Conservation (phyloP, 2,888 invertebrate genomes). For the Sceliomorpha sp. region DNA sequence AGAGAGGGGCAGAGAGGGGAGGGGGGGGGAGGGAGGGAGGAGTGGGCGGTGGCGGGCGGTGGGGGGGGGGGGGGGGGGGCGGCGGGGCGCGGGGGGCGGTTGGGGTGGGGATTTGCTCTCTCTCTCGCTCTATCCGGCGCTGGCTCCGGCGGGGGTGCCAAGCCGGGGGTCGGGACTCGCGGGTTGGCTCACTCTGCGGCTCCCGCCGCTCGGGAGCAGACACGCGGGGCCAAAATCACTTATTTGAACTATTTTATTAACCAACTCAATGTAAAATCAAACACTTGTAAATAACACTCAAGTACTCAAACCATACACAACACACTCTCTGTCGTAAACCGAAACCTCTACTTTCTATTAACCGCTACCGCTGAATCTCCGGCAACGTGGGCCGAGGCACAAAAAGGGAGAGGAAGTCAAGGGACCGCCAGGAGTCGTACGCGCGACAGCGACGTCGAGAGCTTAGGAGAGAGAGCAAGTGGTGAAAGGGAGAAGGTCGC, state of each 20-base stretch:
- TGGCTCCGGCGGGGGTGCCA: no score
- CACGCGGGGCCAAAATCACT: constrained; percentile 79
- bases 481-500: constrained; percentile 34
- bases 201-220: constrained; percentile 81
- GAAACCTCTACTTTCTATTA: constrained; percentile 34
- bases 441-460: neutral
- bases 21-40: no score
- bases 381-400: constrained; percentile 3
- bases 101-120: no score
- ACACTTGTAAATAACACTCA: constrained; percentile 76
- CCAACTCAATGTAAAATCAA: constrained; percentile 51
- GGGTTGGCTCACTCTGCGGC: constrained; percentile 80
- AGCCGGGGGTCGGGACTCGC: constrained; percentile 70
- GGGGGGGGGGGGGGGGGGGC: constrained; percentile 49
- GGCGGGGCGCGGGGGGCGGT: constrained; percentile 21
- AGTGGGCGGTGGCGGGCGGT: no score
- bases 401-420: no score
- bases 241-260: constrained; percentile 77
- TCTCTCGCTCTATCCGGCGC: no score
- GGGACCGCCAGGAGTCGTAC: constrained; percentile 8
- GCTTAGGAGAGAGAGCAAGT: constrained; percentile 29
- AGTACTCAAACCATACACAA: constrained; percentile 35
- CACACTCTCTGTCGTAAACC: constrained; percentile 32
- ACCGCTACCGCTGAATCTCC: constrained; percentile 31
- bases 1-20: no score